Evolutionary conservation across 2,113 vertebrate species (phyloP).

Genomic region (Psilopogon haemacephalus): DNA sequence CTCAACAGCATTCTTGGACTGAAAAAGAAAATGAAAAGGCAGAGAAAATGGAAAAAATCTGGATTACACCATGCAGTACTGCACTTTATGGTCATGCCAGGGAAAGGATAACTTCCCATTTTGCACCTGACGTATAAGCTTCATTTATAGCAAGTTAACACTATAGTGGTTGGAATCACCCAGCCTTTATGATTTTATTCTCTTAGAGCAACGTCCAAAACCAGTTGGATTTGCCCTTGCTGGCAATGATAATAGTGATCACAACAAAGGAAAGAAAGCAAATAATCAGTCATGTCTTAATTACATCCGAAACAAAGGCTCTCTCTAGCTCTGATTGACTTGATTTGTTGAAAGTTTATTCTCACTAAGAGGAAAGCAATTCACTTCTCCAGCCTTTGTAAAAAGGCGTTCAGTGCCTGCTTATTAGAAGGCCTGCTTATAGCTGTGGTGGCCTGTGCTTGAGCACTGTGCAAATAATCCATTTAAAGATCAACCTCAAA

Average conservation of each 20-base stretch:
- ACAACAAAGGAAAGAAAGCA: background rate
- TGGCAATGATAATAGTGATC: background rate
- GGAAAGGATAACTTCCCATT: background rate
- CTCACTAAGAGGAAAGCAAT: background rate
- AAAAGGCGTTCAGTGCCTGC: background rate
- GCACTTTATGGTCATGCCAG: background rate
- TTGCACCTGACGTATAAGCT: background rate
- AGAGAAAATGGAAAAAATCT: background rate
- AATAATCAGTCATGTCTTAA: background rate
- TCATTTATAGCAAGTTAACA: background rate
- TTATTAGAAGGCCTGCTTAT: background rate
- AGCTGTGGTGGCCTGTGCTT: background rate
- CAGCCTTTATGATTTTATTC: background rate
- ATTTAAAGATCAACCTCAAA: conserved; percentile 27
- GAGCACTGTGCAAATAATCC: background rate
- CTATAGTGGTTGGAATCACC: background rate
- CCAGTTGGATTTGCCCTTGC: background rate
- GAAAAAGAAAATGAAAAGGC: background rate
- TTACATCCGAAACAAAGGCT: background rate
- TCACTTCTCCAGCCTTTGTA: background rate
- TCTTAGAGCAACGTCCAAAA: background rate
- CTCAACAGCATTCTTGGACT: background rate
- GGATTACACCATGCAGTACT: background rate
- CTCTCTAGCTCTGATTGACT: background rate
- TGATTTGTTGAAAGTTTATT: background rate